Evolutionary conservation across 1,140 invertebrate genomes (phyloP), one percentile per base, ranked within the genome.

Genomic region (Scaptomyza hsui): DNA sequence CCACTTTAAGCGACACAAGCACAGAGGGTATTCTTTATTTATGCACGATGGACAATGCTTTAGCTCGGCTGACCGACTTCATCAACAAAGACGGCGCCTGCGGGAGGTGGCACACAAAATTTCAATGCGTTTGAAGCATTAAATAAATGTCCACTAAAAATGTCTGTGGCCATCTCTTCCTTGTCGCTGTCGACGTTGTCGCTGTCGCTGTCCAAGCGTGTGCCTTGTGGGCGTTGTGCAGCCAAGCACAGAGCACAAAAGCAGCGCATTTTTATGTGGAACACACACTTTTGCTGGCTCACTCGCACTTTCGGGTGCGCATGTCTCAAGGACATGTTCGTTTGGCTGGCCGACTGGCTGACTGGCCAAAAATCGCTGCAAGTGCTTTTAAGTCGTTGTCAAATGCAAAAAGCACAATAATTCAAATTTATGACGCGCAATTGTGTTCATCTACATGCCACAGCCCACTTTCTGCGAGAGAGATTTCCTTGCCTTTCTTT

Each of bases 111-210:
- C 39, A 77, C 39, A 77, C 26, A 24, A 29, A 68, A 85, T 85
- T 86, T 85, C 81, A 81, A 86, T 86, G 81, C 81, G 77, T 77
- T 86, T 86, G 73, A 68, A 80, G 77, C 81, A 85, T 81, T 81
- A 85, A 86, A 85, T 85, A 85, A 85, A 85, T 85, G 81, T 85
- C 81, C 81, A 86, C 81, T 85, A 86, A 85, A 85, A 85, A 77
- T 85, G 81, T 85, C 82, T 68, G 55, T 76, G 67, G 19, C 55
- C 21, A 24, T 29, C 6, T 60, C 60, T 29, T 45, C 32, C 41
- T 29, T 26, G 6, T 18, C 21, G 55, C 24, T 53, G 57, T 29
- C 32, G 44, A 15, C 32, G n/a, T 16, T 18, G 24, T 44, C 4
- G 15, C 29, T 55, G 59, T 51, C 51, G 18, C 16, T 55, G 67